Percentiles rank a stretch among this genome's conserved stretches.
phyloP scores from a whole-genome alignment of 37 sponge, comb jelly and placozoan genomes.

The Crambe crambe region DNA sequence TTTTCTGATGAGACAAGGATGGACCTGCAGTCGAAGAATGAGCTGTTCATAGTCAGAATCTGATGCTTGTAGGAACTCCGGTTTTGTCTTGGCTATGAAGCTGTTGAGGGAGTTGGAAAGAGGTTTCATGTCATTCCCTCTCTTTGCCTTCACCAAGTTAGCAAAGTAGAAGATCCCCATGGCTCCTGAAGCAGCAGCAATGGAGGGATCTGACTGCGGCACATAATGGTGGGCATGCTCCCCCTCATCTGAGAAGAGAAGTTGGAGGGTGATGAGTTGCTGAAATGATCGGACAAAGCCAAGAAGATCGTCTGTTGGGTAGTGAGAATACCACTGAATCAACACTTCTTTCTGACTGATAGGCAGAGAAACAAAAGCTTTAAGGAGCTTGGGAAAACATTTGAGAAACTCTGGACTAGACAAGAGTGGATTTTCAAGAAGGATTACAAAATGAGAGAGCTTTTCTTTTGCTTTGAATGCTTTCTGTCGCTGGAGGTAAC shows the following conservation, averaged over 20 bases:
- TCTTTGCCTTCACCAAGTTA: conserved; percentile 64
- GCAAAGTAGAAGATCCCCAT: conserved; percentile 79
- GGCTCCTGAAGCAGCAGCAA: conserved; percentile 45
- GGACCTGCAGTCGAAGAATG: conserved; percentile 32
- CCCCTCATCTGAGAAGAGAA: conserved; percentile 39
- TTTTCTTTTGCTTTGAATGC: background rate
- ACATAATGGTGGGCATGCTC: conserved; percentile 10
- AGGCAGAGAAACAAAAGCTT: conserved; percentile 27
- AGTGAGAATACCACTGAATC: conserved; percentile 62
- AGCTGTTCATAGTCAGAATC: conserved; percentile 41
- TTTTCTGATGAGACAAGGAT: conserved; percentile 61
- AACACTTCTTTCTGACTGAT: conserved; percentile 48
- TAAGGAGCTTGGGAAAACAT: conserved; percentile 62
- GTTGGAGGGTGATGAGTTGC: conserved; percentile 58
- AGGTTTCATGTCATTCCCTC: conserved; percentile 36
- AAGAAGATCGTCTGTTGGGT: conserved; percentile 43
- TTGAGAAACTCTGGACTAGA: conserved; percentile 83
- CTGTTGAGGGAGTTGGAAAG: conserved; percentile 12
- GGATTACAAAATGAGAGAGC: conserved; percentile 67
- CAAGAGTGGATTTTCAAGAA: conserved; percentile 82
- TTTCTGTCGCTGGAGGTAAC: conserved; percentile 6
- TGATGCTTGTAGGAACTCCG: conserved; percentile 23
- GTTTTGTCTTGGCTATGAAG: conserved; percentile 22
- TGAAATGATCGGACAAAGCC: conserved; percentile 56
- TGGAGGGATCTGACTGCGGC: conserved; percentile 32